phyloP scores from a whole-genome alignment of 2,113 vertebrate species.

The Phalacrocorax carbo region DNA sequence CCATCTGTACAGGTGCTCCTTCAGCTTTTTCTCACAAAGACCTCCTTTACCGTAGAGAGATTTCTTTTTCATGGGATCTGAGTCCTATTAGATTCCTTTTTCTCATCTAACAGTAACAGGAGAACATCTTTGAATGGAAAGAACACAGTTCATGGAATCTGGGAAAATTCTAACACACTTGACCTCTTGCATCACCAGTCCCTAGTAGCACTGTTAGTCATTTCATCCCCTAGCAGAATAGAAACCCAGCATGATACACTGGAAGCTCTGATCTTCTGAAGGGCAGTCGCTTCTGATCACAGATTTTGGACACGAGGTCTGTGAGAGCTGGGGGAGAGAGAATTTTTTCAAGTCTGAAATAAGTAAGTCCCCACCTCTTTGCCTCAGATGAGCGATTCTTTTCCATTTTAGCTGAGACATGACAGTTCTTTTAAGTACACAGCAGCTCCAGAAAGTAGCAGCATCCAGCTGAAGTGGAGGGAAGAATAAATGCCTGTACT shows the following conservation, averaged over 20 bases:
- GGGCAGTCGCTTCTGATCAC: not conserved
- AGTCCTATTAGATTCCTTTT: not conserved
- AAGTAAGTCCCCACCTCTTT: not conserved
- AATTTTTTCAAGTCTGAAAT: not conserved
- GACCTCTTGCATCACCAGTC: not conserved
- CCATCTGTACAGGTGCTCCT: not conserved
- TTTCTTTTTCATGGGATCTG: not conserved
- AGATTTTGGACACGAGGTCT: not conserved
- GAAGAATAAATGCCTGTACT: not conserved
- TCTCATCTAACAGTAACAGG: not conserved
- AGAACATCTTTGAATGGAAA: not conserved
- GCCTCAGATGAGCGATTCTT: not conserved
- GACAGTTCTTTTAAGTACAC: not conserved
- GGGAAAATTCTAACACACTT: not conserved
- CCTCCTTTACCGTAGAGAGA: not conserved
- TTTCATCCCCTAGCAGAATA: not conserved
- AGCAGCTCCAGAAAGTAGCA: not conserved
- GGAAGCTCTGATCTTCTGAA: slow-evolving; percentile 8
- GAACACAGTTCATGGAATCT: not conserved
- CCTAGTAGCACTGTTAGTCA: not conserved
- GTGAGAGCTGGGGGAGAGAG: not conserved
- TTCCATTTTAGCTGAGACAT: not conserved
- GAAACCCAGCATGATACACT: not conserved
- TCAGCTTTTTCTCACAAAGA: not conserved
- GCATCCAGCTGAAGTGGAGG: not conserved